Base-by-base conservation (phyloP, 2,888 invertebrate genomes). In the Boloria euphrosyne region DNA sequence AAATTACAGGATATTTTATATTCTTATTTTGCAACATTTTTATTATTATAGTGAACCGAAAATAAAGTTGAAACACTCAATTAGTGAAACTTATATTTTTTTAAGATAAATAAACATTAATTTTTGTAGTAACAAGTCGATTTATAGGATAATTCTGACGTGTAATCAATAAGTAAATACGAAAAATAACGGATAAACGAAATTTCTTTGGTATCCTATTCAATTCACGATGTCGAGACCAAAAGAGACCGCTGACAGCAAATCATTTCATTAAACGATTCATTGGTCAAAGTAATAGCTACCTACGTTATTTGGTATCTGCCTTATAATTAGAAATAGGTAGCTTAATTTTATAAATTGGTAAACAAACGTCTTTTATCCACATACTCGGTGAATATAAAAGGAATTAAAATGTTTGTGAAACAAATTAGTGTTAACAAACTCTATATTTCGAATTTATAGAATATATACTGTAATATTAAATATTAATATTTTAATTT, bases 201-300 rank as follows among this genome's bases (percentile, higher is more conserved):
- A 38, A 38, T 59, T 49, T 31, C 6, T 47, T 31, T 14, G 49
- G 57, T 57, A 46, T 57, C 57, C 49, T 49, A 59, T 59, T 59
- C 59, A 59, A 49, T 59, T 14, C 59, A 59, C 59, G 59, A 49
- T 59, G 16, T 59, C 38, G 17, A 14, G 27, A 47, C 49, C 38
- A 59, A 59, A 59, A 47, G 59, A 59, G 49, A 49, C 59, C 27
- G 59, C 49, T 59, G 59, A 59, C 59, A 49, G 49, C 59, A 59
- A 59, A 59, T 49, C 49, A 59, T 59, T 59, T 59, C 38, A 59
- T 59, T 59, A 59, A n/a, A 49, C 58, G 59, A 31, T 49, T 49
- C 59, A 17, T 59, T 59, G 59, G 59, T 59, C 49, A 59, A 59
- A 49, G 49, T 59, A 59, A 59, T 59, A 13, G 22, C 22, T 57